phyloP scores from a whole-genome alignment of 2,113 vertebrate genomes.

The Rhadina sibilatrix region DNA sequence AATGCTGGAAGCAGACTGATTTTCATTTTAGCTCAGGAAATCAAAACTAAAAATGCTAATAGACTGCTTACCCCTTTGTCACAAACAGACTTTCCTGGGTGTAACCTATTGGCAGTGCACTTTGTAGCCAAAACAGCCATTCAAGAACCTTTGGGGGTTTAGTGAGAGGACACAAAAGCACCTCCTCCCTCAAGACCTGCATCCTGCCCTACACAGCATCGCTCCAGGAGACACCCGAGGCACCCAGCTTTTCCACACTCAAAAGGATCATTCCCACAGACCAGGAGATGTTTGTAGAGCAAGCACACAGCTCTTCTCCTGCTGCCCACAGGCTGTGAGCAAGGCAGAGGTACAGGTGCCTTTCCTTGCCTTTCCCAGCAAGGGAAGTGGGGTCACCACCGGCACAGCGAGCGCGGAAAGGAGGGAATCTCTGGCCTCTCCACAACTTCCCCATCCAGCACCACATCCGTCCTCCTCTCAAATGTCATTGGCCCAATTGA shows the following conservation, averaged over 20 bases:
- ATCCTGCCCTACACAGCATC: not conserved
- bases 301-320: not conserved
- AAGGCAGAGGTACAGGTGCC: not conserved
- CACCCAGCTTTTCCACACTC: not conserved
- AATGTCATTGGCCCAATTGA: conserved; percentile 56
- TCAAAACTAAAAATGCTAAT: not conserved
- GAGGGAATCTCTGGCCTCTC: not conserved
- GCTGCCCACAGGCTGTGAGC: not conserved
- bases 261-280: not conserved
- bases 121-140: not conserved
- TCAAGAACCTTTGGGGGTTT: not conserved
- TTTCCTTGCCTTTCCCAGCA: not conserved
- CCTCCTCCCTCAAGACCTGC: not conserved
- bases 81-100: not conserved
- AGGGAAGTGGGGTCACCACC: fast-evolving
- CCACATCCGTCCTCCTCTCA: conserved; percentile 34
- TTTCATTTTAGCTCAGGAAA: not conserved
- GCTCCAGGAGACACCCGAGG: not conserved
- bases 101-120: not conserved
- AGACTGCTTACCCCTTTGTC: not conserved
- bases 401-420: not conserved
- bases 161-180: not conserved
- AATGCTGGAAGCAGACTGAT: not conserved
- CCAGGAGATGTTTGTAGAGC: not conserved
- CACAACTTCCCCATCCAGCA: not conserved